phyloP scores from a whole-genome alignment of 2,888 invertebrate genomes.

The Pycnomerus fuliginosus region DNA sequence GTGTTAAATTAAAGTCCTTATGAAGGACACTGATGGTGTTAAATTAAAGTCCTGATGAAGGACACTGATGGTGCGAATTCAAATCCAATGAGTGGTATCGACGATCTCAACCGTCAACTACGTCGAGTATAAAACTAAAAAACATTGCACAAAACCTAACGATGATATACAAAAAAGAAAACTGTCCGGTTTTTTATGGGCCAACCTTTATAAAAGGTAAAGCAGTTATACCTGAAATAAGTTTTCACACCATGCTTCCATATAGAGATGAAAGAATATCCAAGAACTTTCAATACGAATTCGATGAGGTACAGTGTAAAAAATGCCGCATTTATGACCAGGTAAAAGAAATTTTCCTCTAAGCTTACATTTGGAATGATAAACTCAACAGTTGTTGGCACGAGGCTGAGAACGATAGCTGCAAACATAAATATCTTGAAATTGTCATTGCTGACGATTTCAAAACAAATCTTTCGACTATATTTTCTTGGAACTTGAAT shows the following conservation, averaged over 20 bases:
- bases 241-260: constrained; percentile 3
- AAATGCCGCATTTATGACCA: not conserved
- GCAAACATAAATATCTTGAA: not conserved
- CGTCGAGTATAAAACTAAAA: too few species aligned
- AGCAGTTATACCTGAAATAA: constrained; percentile 6
- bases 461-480: not conserved
- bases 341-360: not conserved
- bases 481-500: not conserved
- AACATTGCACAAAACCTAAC: too few species aligned
- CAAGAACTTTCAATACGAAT: constrained; percentile 6
- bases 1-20: too few species aligned
- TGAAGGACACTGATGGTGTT: too few species aligned
- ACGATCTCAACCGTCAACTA: too few species aligned
- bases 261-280: constrained; percentile 2
- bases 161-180: too few species aligned
- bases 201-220: too few species aligned
- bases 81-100: too few species aligned
- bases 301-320: constrained; percentile 6
- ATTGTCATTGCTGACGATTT: constrained; percentile 39
- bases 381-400: not conserved
- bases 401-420: not conserved
- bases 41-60: too few species aligned
- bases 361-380: not conserved
- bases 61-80: too few species aligned
- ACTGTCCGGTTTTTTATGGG: too few species aligned